Percentiles rank a stretch among this genome's conserved stretches.
phyloP scores from a whole-genome alignment of 1,140 invertebrate species.

The Nixonia krombeini region DNA sequence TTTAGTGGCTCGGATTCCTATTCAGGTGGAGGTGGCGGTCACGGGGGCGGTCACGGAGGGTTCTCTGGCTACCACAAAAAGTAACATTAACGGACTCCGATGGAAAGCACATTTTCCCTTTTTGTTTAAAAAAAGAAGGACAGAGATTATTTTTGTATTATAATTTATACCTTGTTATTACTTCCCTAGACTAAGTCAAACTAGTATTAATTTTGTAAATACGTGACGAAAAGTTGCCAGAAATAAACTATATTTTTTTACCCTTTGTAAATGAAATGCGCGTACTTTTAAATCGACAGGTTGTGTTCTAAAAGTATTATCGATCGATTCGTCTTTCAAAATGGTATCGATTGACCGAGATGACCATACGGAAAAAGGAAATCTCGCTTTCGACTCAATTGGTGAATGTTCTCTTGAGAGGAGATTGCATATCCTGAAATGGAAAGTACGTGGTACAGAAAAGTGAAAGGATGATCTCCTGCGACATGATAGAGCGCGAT shows the following conservation, averaged over 20 bases:
- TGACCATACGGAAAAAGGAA: too few relatives aligned
- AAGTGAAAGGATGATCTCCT: constrained; percentile 46
- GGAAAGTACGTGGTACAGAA: constrained; percentile 35
- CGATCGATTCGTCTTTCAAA: too few relatives aligned
- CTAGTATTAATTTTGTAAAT: constrained; percentile 27
- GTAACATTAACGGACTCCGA: constrained; percentile 18
- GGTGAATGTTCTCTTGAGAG: constrained; percentile 9
- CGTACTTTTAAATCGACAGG: too few relatives aligned
- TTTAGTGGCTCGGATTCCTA: constrained; percentile 29
- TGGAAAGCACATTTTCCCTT: constrained; percentile 15
- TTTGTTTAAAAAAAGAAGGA: not conserved
- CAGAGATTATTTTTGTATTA: constrained; percentile 15
- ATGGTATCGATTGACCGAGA: too few relatives aligned
- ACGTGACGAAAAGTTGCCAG: constrained; percentile 15
- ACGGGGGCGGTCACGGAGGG: constrained; percentile 7
- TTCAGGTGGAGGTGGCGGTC: constrained; percentile 9
- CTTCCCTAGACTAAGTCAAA: too few relatives aligned
- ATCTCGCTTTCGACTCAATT: constrained; percentile 7
- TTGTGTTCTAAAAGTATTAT: too few relatives aligned
- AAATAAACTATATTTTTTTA: constrained; percentile 33
- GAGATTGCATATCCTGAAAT: constrained; percentile 26
- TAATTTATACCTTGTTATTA: constrained; percentile 8
- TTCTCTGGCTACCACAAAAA: constrained; percentile 35
- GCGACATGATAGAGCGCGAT: constrained; percentile 42
- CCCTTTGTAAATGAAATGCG: not conserved